Conservation (phyloP, 2,888 invertebrate species). For the Euplexia lucipara region DNA sequence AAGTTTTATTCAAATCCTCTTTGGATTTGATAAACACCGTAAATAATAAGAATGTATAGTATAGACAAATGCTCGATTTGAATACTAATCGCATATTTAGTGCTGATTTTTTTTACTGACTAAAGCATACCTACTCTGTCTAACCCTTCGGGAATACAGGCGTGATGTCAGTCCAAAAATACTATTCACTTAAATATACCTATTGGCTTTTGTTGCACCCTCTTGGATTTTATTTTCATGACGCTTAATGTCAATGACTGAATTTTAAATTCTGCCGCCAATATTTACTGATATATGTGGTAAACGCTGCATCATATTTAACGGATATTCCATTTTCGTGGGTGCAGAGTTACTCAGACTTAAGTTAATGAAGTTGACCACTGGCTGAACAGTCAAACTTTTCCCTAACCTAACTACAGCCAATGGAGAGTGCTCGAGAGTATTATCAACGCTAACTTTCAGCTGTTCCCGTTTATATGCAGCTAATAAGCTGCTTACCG, state of each 20-base stretch:
- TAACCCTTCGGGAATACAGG: too few species aligned
- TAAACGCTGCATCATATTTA: not conserved
- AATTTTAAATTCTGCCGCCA: not conserved
- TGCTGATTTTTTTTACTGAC: too few species aligned
- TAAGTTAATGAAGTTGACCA: constrained; percentile 40
- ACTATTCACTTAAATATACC: too few species aligned
- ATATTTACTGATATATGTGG: not conserved
- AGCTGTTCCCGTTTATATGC: constrained; percentile 32
- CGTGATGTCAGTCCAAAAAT: too few species aligned
- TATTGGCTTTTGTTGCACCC: constrained; percentile 10
- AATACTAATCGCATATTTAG: too few species aligned
- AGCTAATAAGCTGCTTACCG: constrained; percentile 31
- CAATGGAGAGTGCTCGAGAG: constrained; percentile 33
- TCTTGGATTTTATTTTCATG: not conserved
- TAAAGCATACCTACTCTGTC: too few species aligned
- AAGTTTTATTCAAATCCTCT: too few species aligned
- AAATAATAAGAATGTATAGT: too few species aligned
- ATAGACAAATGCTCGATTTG: too few species aligned
- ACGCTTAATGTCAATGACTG: not conserved
- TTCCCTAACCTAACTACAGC: constrained; percentile 34
- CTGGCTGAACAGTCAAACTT: constrained; percentile 44
- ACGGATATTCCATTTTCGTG: not conserved
- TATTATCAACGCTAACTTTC: constrained; percentile 47
- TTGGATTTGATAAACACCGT: too few species aligned
- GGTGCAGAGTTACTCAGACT: constrained; percentile 27